These are phyloP conservation scores for Cerceris rybyensis DNA, from an alignment of 2,888 invertebrate genomes.

Conservation along the genomic window DNA sequence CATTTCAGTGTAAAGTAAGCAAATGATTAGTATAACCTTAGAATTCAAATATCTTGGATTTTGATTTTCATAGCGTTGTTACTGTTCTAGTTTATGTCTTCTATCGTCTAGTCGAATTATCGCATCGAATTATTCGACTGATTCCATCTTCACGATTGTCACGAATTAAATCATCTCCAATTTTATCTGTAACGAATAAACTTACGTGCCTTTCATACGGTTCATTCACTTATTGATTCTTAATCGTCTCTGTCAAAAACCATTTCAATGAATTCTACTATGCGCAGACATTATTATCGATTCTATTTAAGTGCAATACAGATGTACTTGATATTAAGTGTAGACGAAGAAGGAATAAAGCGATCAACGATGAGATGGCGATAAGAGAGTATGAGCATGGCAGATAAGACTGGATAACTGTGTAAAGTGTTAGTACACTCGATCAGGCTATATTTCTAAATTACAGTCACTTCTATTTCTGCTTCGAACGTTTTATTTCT, in stretches of 20 bases:
- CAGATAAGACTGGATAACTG: conserved; percentile 33
- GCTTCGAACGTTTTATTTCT: not conserved
- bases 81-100: too few relatives aligned
- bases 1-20: too few relatives aligned
- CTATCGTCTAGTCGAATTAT: not conserved
- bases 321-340: conserved; percentile 6
- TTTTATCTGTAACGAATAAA: not conserved
- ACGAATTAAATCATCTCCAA: not conserved
- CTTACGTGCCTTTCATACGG: not conserved
- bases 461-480: not conserved
- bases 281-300: not conserved
- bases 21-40: too few relatives aligned
- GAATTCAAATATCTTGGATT: too few relatives aligned
- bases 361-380: conserved; percentile 19
- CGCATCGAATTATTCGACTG: not conserved
- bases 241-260: not conserved
- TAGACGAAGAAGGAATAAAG: conserved; percentile 32
- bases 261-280: too few relatives aligned
- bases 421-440: conserved; percentile 38
- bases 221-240: not conserved
- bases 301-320: not conserved
- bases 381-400: conserved; percentile 26
- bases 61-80: too few relatives aligned
- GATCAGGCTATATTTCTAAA: conserved; percentile 15
- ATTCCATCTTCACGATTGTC: not conserved